phyloP scores from a whole-genome alignment of 2,888 invertebrate species.

The Chromoteleia sp. region DNA sequence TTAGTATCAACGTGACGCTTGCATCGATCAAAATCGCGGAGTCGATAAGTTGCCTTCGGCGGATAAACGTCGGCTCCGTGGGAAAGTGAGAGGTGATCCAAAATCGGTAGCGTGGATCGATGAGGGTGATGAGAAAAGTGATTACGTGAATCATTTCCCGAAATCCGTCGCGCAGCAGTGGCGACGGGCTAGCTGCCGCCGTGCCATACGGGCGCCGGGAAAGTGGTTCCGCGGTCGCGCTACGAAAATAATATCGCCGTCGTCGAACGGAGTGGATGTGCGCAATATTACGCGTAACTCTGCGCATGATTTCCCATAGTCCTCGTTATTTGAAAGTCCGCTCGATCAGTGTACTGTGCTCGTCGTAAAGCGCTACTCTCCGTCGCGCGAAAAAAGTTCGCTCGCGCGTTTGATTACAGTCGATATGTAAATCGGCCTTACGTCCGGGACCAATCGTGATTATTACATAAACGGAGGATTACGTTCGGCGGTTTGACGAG shows the following conservation, averaged over 20 bases:
- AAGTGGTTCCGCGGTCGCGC: neutral
- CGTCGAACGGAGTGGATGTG: conserved; percentile 6
- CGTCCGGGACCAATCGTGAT: conserved; percentile 4
- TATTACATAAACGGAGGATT: conserved; percentile 8
- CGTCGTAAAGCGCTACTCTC: conserved; percentile 3
- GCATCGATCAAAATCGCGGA: no score
- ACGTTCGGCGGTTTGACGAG: no score
- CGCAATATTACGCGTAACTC: conserved; percentile 20
- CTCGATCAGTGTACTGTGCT: conserved; percentile 11
- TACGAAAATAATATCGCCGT: conserved; percentile 15
- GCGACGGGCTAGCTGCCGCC: conserved; percentile 4
- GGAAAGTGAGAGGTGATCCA: conserved; percentile 12
- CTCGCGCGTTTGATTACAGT: neutral
- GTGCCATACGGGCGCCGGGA: conserved; percentile 32
- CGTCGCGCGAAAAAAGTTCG: neutral
- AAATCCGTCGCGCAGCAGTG: conserved; percentile 15
- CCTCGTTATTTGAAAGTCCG: conserved; percentile 23
- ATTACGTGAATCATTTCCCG: conserved; percentile 32
- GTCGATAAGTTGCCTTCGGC: conserved; percentile 32
- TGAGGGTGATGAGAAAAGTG: neutral
- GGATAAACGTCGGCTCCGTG: conserved; percentile 17
- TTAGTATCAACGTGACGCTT: no score
- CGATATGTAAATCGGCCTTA: conserved; percentile 5
- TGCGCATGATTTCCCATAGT: conserved; percentile 25
- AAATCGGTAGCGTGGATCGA: conserved; percentile 41